Conservation (phyloP, 1,140 invertebrate genomes). For the Tetranychus urticae region DNA sequence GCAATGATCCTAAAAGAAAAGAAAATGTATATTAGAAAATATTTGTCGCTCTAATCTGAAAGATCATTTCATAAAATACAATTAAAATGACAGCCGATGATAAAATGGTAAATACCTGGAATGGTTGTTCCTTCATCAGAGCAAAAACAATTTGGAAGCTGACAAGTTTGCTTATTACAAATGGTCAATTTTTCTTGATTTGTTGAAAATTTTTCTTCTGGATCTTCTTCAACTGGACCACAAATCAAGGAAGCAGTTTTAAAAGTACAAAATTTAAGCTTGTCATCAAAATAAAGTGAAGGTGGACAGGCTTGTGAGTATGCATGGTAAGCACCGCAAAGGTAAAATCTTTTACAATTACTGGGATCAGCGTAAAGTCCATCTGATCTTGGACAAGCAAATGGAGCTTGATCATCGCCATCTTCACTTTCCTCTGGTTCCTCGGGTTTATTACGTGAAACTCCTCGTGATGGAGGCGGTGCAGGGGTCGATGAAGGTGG, state of each 20-base stretch:
- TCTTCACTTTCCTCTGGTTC: neutral
- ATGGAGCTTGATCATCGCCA: constrained; percentile 15
- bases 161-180: constrained; percentile 48
- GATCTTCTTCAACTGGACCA: constrained; percentile 36
- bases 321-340: constrained; percentile 6
- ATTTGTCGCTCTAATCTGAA: neutral
- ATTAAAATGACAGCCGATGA: neutral
- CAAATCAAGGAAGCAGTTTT: constrained; percentile 60
- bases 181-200: constrained; percentile 18
- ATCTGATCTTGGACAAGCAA: constrained; percentile 40
- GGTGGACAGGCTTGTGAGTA: constrained; percentile 37
- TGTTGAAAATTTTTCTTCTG: neutral
- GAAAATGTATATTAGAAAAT: neutral
- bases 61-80: neutral
- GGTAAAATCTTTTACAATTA: constrained; percentile 18
- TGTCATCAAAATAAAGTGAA: constrained; percentile 64
- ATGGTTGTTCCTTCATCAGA: constrained; percentile 67
- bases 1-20: constrained; percentile 2
- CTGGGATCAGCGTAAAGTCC: constrained; percentile 71
- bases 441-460: neutral
- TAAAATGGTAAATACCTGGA: constrained; percentile 28
- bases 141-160: constrained; percentile 74
- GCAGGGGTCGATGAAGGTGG: neutral
- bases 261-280: constrained; percentile 69
- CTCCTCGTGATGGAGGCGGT: neutral